A percentile compares a stretch with the other conserved stretches of the same genome.
These are phyloP conservation scores for Caenorhabditis inopinata DNA, from an alignment of 1,140 invertebrate species.

Conservation along the genomic window DNA sequence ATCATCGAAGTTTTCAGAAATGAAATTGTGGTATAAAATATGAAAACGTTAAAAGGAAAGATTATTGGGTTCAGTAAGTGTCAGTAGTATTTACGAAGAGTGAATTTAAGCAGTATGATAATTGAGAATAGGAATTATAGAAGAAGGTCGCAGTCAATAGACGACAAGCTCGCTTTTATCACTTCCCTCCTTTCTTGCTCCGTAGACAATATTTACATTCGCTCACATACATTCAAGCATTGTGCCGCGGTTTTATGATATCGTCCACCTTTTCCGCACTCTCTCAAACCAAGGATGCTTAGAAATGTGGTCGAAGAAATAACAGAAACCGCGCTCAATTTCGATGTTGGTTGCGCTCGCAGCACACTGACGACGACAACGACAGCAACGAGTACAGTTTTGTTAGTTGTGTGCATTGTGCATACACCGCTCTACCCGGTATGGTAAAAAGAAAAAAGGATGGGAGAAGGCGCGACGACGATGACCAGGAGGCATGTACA, in stretches of 20 bases:
- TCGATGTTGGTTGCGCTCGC: slow-evolving; percentile 1
- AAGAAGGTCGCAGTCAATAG: background rate
- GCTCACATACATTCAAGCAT: slow-evolving; percentile 24
- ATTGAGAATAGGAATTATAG: background rate
- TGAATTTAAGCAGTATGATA: too few relatives aligned
- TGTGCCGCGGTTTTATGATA: slow-evolving; percentile 28
- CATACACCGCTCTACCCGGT: slow-evolving; percentile 19
- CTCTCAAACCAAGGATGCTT: background rate
- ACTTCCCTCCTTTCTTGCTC: background rate
- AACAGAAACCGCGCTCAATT: background rate
- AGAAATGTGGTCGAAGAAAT: background rate
- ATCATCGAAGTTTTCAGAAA: background rate
- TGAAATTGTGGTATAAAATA: too few relatives aligned
- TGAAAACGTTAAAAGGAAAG: too few relatives aligned
- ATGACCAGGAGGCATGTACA: background rate
- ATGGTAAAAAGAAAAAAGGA: slow-evolving; percentile 13
- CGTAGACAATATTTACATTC: background rate
- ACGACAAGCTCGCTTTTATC: background rate
- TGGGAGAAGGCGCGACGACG: background rate
- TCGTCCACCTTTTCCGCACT: background rate
- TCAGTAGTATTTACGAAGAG: too few relatives aligned
- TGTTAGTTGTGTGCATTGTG: slow-evolving; percentile 32
- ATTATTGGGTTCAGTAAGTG: too few relatives aligned
- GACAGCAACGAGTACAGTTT: slow-evolving; percentile 21
- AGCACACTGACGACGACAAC: background rate